phyloP scores from a whole-genome alignment of 2,113 vertebrate species.

The Oncorhynchus masou region DNA sequence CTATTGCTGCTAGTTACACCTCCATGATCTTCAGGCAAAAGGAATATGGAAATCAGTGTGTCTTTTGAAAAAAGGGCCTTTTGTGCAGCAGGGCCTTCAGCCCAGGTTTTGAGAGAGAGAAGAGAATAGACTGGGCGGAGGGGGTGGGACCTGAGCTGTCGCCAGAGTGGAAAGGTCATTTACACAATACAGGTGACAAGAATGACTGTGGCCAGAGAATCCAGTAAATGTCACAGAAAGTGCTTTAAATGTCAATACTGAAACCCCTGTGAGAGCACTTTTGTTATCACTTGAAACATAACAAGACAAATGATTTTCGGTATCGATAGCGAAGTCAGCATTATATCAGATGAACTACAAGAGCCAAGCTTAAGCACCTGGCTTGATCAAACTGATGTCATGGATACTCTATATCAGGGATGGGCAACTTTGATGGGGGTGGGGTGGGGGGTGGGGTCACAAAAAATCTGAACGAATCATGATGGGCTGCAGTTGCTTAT shows the following conservation, averaged over 20 bases:
- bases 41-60: background rate
- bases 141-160: background rate
- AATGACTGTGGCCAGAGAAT: conserved; percentile 1
- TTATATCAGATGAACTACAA: background rate
- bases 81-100: background rate
- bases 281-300: background rate
- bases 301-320: background rate
- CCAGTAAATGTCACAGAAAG: conserved; percentile 23
- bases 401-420: background rate
- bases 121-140: background rate
- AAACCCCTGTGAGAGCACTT: conserved; percentile 4
- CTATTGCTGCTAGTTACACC: background rate
- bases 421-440: too few relatives aligned
- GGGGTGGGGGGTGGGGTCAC: too few relatives aligned
- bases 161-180: background rate
- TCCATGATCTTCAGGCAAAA: background rate
- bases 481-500: too few relatives aligned
- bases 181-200: conserved; percentile 15
- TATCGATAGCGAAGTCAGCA: background rate
- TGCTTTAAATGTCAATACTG: conserved; percentile 18
- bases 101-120: background rate
- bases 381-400: background rate
- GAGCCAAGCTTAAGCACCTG: background rate
- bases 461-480: too few relatives aligned
- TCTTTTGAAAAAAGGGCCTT: background rate